Evolutionary conservation across 2,113 vertebrate genomes (phyloP).

Genomic region (Lota lota): DNA sequence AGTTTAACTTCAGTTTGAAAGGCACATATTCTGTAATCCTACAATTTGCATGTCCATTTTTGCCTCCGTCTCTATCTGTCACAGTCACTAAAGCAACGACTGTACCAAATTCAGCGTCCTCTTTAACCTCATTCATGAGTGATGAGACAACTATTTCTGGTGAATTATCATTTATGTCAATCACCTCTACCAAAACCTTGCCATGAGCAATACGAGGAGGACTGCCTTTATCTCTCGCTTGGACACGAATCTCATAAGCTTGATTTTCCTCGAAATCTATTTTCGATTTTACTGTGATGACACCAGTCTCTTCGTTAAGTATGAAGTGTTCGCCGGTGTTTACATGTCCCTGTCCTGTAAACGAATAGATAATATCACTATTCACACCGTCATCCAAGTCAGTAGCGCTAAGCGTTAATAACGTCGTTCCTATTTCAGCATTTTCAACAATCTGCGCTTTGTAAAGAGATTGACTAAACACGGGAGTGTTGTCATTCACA

Average conservation of each 20-base stretch:
- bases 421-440: conserved; percentile 13
- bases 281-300: conserved; percentile 62
- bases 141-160: conserved; percentile 79
- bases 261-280: conserved; percentile 68
- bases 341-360: conserved; percentile 25
- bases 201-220: conserved; percentile 44
- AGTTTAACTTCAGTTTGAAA: conserved; percentile 80
- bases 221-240: conserved; percentile 41
- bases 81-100: conserved; percentile 78
- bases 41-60: conserved; percentile 75
- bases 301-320: conserved; percentile 65
- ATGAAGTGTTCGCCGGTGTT: conserved; percentile 57
- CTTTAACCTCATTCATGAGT: conserved; percentile 70
- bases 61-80: conserved; percentile 76
- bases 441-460: conserved; percentile 58
- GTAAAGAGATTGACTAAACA: conserved; percentile 51
- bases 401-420: conserved; percentile 53
- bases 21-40: conserved; percentile 59
- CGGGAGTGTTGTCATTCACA: conserved; percentile 52
- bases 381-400: conserved; percentile 61
- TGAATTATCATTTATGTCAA: conserved; percentile 82
- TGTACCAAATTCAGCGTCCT: conserved; percentile 73
- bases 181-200: conserved; percentile 79
- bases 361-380: conserved; percentile 43
- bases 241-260: conserved; percentile 41